A percentile compares a stretch with the other conserved stretches of the same genome.
Conservation (phyloP, 2,113 vertebrate genomes). For the Columba janthina region DNA sequence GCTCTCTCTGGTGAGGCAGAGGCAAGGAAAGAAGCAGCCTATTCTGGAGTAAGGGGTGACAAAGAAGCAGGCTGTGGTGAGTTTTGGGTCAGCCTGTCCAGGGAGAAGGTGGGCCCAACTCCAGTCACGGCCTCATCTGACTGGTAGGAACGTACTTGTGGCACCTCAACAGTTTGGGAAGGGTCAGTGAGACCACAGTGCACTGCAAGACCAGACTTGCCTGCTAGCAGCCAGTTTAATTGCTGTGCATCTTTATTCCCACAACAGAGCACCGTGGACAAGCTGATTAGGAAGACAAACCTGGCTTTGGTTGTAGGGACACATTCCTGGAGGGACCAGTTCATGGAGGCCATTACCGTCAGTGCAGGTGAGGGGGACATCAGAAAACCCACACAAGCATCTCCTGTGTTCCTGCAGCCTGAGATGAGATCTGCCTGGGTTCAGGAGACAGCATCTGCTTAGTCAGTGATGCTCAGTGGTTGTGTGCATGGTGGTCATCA, state of each 20-base stretch:
- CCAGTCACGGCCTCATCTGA: background rate
- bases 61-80: background rate
- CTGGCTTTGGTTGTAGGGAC: constrained; percentile 96
- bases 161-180: background rate
- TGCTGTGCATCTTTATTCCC: constrained; percentile 52
- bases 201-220: background rate
- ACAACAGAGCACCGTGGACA: constrained; percentile 94
- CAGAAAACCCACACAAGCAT: background rate
- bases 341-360: constrained; percentile 98
- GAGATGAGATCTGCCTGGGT: background rate
- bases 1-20: background rate
- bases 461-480: background rate
- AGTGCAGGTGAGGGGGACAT: constrained; percentile 86
- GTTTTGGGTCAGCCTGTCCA: background rate
- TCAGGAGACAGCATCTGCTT: background rate
- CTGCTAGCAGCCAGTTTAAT: background rate
- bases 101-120: background rate
- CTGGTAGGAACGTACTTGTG: background rate
- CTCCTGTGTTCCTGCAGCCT: background rate
- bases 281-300: constrained; percentile 98
- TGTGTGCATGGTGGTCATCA: background rate
- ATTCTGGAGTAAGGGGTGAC: background rate
- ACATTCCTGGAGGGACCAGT: constrained; percentile 98
- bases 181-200: background rate
- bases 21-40: background rate